Evolutionary conservation across 2,888 invertebrate genomes (phyloP), one percentile per base, ranked within the genome.

Genomic region (Cryptus armator): DNA sequence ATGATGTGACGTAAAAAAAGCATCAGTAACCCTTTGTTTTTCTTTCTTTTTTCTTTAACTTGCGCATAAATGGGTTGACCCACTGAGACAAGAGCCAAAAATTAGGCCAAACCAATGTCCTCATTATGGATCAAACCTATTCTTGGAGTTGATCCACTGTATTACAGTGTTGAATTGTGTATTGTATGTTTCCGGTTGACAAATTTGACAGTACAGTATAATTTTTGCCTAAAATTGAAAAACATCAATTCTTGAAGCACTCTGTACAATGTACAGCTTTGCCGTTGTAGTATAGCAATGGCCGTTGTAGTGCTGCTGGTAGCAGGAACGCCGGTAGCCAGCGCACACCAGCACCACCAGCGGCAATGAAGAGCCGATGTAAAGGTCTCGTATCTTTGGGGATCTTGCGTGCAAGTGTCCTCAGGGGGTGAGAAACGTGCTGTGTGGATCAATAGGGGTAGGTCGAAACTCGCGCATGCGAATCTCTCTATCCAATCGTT

Each of bases 361-460:
- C 75, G 86, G 85, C 80, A 87, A 87, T 83, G 85, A 86, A 85
- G 86, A 86, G 83, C 80, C 86, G 80, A 86, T 80, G 88, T 88
- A 89, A 90, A 89, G 90, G 89, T 88, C 87, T 88, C 88, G 88
- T 91, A 91, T 92, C 92, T 90, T 89, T 88, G 85, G 87, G 90
- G 89, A 92, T 91, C 90, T 92, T 91, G 92, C 91, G 91, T 91
- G 90, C 90, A 88, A 90, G 89, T 88, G 89, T 91, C 89, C 90
- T 90, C 88, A 86, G 88, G 84, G 87, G 86, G 84, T 85, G 87
- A 86, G 86, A 87, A 71, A 75, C 81, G 83, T 71, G 85, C 80
- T 77, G 81, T 87, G 86, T 86, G 90, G 92, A 92, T 92, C 92
- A 91, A 93, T 92, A 92, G 91, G 90, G 89, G 91, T 89, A 86